phyloP scores from a whole-genome alignment of 1,140 invertebrate species.

The Colletes gigas region DNA sequence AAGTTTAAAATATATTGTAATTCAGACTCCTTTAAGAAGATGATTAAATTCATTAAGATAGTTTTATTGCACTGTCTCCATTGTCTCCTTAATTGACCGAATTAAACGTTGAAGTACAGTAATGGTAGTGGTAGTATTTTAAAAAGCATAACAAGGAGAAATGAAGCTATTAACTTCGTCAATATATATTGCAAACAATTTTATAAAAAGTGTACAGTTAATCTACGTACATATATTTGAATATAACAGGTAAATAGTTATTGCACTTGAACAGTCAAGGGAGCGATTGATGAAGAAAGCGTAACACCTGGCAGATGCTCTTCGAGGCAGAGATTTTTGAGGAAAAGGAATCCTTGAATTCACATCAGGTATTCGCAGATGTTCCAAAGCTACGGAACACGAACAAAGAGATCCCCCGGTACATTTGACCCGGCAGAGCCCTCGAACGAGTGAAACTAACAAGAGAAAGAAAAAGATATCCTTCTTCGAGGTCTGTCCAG shows the following conservation, averaged over 20 bases:
- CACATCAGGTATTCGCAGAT: neutral
- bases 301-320: neutral
- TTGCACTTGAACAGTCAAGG: no score
- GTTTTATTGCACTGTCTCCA: neutral
- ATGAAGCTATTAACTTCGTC: neutral
- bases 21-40: neutral
- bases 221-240: no score
- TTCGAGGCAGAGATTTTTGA: neutral
- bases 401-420: constrained; percentile 40
- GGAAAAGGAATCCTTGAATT: neutral
- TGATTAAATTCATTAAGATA: neutral
- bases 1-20: neutral
- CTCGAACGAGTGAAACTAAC: constrained; percentile 18
- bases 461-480: constrained; percentile 26
- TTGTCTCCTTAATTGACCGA: neutral
- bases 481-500: constrained; percentile 30
- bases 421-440: constrained; percentile 40
- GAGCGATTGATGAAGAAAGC: neutral
- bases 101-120: neutral
- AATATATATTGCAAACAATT: neutral
- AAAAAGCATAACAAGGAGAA: neutral
- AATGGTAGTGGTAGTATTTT: neutral
- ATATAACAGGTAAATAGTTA: no score
- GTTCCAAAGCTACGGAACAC: neutral
- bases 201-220: no score